A percentile compares a stretch with the other conserved stretches of the same genome.
Conservation (phyloP, 2,797 vertebrate species). For the Picus viridis region DNA sequence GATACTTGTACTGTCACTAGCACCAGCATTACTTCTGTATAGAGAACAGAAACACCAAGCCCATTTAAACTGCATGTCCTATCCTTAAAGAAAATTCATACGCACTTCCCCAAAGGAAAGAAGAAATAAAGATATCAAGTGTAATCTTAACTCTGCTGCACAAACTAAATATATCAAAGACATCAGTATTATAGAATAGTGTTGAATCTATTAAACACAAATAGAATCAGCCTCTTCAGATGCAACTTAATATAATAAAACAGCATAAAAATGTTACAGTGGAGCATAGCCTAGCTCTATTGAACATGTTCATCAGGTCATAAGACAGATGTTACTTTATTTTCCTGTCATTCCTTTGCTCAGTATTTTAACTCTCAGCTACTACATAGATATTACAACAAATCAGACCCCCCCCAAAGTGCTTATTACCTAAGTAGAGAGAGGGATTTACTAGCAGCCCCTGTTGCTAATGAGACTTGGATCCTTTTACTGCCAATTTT, state of each 20-base stretch:
- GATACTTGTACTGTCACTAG: not conserved
- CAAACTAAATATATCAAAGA: not conserved
- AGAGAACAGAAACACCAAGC: not conserved
- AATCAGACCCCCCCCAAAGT: not conserved
- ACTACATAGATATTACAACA: not conserved
- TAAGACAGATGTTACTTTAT: not conserved
- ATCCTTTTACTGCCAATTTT: constrained; percentile 96
- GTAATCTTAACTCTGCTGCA: not conserved
- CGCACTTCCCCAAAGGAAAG: not conserved
- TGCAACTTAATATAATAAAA: not conserved
- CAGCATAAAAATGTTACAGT: not conserved
- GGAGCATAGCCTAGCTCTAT: not conserved
- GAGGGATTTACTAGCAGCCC: constrained; percentile 87
- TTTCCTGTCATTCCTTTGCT: not conserved
- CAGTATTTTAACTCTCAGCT: not conserved
- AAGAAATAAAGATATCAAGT: not conserved
- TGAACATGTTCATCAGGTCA: not conserved
- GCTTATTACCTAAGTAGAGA: constrained; percentile 86
- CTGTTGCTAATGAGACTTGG: constrained; percentile 91
- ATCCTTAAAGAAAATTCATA: not conserved
- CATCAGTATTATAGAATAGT: not conserved
- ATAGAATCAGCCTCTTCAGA: not conserved
- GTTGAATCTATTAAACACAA: not conserved
- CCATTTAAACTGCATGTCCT: not conserved
- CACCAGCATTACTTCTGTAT: not conserved